Evolutionary conservation across 2,888 invertebrate genomes (phyloP), one percentile per base, ranked within the genome.

Genomic region (Lithophane semibrunnea): DNA sequence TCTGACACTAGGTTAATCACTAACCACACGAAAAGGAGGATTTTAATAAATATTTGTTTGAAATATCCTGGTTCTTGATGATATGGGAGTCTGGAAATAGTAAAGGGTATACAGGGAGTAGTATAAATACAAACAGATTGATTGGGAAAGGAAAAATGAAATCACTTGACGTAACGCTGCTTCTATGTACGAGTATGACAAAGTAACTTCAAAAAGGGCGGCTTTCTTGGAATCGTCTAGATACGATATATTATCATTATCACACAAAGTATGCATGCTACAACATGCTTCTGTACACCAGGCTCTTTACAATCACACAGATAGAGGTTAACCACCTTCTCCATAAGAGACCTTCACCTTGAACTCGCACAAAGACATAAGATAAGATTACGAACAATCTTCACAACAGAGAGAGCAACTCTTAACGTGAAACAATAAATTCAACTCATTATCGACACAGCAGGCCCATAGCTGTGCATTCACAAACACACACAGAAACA

Each of bases 401-500:
- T 24, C n/a, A 56, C 66, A 60, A 73, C 44, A 72, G n/a, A 78
- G 37, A 73, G 61, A 69, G 24, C 73, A 60, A 70, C 37, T 74
- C 52, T 42, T 63, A 56, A n/a, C 67, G 66, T 70, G 60, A 65
- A 82, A 77, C 74, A 77, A 77, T 79, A 76, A 77, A 77, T 70
- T 78, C 37, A 61, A 75, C 69, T 76, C 72, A 87, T 72, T 80
- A 83, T 76, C 78, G 71, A 79, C 52, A 75, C 71, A 77, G 64
- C 67, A 71, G 79, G 75, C 73, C 72, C 75, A 74, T 76, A 69
- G 65, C 73, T 67, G 79, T 79, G 81, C 84, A 86, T 89, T 88
- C 88, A 87, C 85, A 90, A 89, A 88, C 82, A 78, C 79, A 85
- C 89, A 85, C 78, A 84, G 69, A 84, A 75, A 82, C 58, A 87